Percentiles rank a stretch among this genome's conserved stretches.
Conservation (phyloP, 1,140 invertebrate genomes). For the Drosophila trapezifrons region DNA sequence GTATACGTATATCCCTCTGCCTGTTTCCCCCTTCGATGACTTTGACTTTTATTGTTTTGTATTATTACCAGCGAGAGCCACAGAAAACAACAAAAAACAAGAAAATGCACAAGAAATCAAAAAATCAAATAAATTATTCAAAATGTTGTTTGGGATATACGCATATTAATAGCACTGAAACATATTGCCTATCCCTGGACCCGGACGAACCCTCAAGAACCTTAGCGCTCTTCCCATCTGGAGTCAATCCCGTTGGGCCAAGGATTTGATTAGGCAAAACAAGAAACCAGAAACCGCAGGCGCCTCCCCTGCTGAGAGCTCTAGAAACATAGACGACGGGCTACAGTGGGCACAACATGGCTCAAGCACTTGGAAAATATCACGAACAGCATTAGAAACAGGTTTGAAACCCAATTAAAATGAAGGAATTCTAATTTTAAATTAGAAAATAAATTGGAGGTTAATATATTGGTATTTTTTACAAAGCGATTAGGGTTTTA, state of each 20-base stretch:
- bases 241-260: constrained; percentile 39
- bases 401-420: not conserved
- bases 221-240: constrained; percentile 20
- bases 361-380: not conserved
- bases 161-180: constrained; percentile 66
- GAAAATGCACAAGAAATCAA: constrained; percentile 74
- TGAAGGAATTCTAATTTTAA: too few relatives aligned
- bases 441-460: not conserved
- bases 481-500: too few relatives aligned
- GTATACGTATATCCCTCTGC: constrained; percentile 17
- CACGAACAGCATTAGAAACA: not conserved
- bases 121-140: constrained; percentile 83
- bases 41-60: constrained; percentile 73
- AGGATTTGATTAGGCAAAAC: constrained; percentile 72
- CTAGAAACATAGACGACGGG: not conserved
- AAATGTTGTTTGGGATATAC: constrained; percentile 44
- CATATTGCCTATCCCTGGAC: constrained; percentile 48
- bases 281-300: constrained; percentile 56
- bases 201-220: constrained; percentile 37
- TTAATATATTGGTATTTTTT: too few relatives aligned
- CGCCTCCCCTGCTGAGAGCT: constrained; percentile 35
- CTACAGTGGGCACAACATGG: constrained; percentile 15
- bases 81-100: too few relatives aligned
- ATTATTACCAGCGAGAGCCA: constrained; percentile 51
- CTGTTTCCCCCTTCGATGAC: constrained; percentile 17